These are phyloP conservation scores for Lota lota DNA, from an alignment of 2,113 vertebrate genomes.

Conservation along the genomic window DNA sequence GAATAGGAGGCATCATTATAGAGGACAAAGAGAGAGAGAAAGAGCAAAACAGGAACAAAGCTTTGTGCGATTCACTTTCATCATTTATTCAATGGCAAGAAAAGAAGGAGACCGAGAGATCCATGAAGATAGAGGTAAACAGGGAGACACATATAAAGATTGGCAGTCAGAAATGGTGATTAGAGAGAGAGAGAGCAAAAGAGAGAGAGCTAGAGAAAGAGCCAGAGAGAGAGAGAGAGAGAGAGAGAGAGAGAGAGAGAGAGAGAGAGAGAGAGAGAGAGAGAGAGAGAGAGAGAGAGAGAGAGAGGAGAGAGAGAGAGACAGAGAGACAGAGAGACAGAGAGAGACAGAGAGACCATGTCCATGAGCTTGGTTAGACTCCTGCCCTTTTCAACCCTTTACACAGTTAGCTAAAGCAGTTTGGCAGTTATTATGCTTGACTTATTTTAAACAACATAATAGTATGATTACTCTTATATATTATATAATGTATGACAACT, in stretches of 20 bases:
- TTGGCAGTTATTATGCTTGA: too few species aligned
- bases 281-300: constrained; percentile 2
- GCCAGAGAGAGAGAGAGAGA: background rate
- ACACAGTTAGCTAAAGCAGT: too few species aligned
- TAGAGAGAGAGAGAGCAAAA: constrained; percentile 3
- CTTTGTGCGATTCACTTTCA: constrained; percentile 45
- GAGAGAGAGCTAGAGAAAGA: constrained; percentile 18
- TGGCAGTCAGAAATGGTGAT: constrained; percentile 15
- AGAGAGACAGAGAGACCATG: background rate
- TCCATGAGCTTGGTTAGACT: too few species aligned
- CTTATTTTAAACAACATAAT: too few species aligned
- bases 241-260: background rate
- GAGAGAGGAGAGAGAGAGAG: background rate
- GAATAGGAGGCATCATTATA: constrained; percentile 24
- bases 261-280: background rate
- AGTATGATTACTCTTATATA: too few species aligned
- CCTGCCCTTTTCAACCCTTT: too few species aligned
- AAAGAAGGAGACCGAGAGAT: constrained; percentile 28
- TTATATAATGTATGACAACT: too few species aligned
- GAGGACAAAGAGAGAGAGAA: background rate
- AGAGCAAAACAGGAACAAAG: constrained; percentile 31
- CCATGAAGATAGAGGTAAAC: background rate
- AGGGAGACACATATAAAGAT: background rate
- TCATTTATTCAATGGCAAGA: constrained; percentile 56
- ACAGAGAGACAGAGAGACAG: background rate